phyloP scores from a whole-genome alignment of 2,113 vertebrate genomes.

The Sterrhoptilus dennistouni region DNA sequence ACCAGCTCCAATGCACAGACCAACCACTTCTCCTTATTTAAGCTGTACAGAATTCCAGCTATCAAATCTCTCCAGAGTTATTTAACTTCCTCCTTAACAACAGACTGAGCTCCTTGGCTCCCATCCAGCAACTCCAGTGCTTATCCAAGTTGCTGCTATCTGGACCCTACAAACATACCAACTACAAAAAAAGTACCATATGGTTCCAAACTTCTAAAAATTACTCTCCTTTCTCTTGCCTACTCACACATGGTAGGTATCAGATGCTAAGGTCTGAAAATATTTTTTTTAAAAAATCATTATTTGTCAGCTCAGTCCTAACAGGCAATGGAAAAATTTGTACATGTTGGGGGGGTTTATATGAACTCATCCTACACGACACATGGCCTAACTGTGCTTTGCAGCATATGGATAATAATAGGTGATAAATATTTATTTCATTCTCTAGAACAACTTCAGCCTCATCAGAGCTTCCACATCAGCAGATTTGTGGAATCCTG shows the following conservation, averaged over 20 bases:
- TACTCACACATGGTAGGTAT: background rate
- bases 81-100: constrained; percentile 64
- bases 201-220: constrained; percentile 1
- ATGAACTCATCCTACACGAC: background rate
- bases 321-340: background rate
- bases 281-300: background rate
- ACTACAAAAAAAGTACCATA: background rate
- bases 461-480: background rate
- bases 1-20: background rate
- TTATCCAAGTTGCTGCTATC: constrained; percentile 60
- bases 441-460: background rate
- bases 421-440: background rate
- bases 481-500: background rate
- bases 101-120: constrained; percentile 41
- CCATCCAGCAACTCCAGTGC: constrained; percentile 9
- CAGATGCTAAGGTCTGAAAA: background rate
- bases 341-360: background rate
- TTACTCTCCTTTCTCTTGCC: background rate
- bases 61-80: background rate
- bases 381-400: background rate
- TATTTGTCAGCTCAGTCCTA: background rate
- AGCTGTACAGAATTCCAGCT: background rate
- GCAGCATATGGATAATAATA: background rate
- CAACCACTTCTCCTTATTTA: background rate
- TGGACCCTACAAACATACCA: constrained; percentile 22